Conservation (phyloP, 2,797 vertebrate species). For the Scolopax bukidnonensis region DNA sequence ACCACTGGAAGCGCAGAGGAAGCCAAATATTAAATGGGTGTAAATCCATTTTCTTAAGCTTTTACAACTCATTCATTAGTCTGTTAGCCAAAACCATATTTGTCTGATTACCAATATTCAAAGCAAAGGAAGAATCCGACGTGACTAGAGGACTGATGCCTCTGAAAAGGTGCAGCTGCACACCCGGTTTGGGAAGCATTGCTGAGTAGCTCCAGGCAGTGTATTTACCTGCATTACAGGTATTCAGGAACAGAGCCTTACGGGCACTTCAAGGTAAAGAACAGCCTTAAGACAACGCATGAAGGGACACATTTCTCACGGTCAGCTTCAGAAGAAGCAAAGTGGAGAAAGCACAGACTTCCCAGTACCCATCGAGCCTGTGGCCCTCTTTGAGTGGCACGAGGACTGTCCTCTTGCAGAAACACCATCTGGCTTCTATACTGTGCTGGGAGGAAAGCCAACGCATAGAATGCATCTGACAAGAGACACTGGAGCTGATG, state of each 20-base stretch:
- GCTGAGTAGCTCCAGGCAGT: background rate
- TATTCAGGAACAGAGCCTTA: background rate
- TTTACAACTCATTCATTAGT: background rate
- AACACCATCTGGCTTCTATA: background rate
- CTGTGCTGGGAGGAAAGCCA: background rate
- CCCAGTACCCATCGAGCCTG: background rate
- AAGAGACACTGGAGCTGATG: background rate
- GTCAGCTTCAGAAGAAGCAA: background rate
- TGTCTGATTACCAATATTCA: background rate
- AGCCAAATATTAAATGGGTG: background rate
- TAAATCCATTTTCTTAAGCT: background rate
- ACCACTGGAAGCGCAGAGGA: background rate
- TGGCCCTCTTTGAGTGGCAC: rapidly evolving
- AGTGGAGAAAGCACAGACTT: background rate
- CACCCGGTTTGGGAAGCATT: background rate
- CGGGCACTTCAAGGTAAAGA: background rate
- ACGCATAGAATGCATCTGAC: rapidly evolving
- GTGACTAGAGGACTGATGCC: background rate
- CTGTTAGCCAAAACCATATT: background rate
- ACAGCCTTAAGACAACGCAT: background rate
- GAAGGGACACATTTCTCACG: background rate
- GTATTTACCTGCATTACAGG: background rate
- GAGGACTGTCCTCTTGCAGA: background rate
- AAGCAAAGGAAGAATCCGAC: background rate
- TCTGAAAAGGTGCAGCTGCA: background rate